Base-by-base conservation (phyloP, 2,888 invertebrate species). In the Cremastinae sp. region DNA sequence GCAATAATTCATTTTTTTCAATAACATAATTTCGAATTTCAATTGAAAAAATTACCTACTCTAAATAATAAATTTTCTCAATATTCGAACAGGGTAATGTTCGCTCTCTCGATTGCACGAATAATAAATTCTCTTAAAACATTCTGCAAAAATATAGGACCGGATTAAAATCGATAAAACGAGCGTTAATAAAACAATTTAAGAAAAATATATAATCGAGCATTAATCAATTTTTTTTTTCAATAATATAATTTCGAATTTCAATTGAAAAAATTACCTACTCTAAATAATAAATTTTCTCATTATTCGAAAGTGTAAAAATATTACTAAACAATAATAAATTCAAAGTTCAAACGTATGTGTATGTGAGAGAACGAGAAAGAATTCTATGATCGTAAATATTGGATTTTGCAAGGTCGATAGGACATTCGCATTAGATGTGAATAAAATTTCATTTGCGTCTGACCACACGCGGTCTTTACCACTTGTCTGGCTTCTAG, bases 381-480 rank as follows among this genome's bases (percentile, higher is more conserved):
- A 12, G 10, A n/a, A n/a, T n/a, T n/a, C n/a, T n/a, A n/a, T n/a
- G n/a, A n/a, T n/a, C n/a, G n/a, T n/a, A n/a, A n/a, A 41, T 41
- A 41, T n/a, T 41, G 12, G 9, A 41, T n/a, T 41, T 5, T 9
- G n/a, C 10, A 41, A 41, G n/a, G 41, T n/a, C 12, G 9, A 41
- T 41, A 5, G 9, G 41, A 12, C 4, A 12, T 18, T 18, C 14
- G 9, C 1, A 9, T 10, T 10, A 49, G 18, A 49, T 18, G 10
- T 1, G 18, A 8, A 18, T 9, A 8, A 16, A 45, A 45, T 9
- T 1, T 43, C n/a, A 5, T 43, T 10, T 3, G 28, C 18, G 71
- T 58, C 75, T 71, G 72, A 75, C 41, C 58, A 43, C 16, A 68
- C 12, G 37, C 51, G 8, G 66, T 28, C 10, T 58, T 75, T 43